Evolutionary conservation across 2,797 vertebrate species (phyloP), one percentile per base, ranked within the genome.

Genomic region (Rhyacichthys aspro): DNA sequence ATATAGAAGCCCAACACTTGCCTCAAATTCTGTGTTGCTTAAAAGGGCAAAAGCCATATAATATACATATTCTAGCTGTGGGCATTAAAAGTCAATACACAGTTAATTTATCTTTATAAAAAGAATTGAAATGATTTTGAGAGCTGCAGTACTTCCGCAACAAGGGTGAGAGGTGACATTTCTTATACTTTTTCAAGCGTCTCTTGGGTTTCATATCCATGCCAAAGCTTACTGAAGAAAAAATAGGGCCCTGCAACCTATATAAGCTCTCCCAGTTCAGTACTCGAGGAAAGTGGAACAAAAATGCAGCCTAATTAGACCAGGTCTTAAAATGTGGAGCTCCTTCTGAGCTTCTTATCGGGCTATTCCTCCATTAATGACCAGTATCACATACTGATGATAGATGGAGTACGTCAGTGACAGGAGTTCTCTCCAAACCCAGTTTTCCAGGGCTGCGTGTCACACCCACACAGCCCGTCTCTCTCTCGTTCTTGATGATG

Each of bases 401-500:
- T 71, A 55, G 45, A 79, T 85, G 49, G 28, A 60, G 16, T 57
- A 23, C 44, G 47, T 59, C 34, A 55, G 14, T 44, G 14, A 34
- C 44, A 12, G 48, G 72, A 52, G 46, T 69, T 59, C 55, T 37
- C 50, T 60, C 33, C 54, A 48, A 36, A 42, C 32, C 32, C 16
- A 50, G 12, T 75, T 66, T 56, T 43, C 62, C 28, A 46, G 36
- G 38, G 33, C n/a, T 14, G 34, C 9, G 28, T 38, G 36, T 46
- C 43, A 46, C 28, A 19, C 43, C 16, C 60, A 42, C 55, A 14
- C 43, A 39, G 16, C 46, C 34, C 28, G 19, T 5, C 43, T 6
- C 52, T 6, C 43, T 16, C 43, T 41, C 46, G 41, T 9, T 59
- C 23, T n/a, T 78, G 72, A 79, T 75, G 64, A 77, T 69, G 81